Evolutionary conservation across 1,140 invertebrate genomes (phyloP).

Genomic region (Calliphora vicina): DNA sequence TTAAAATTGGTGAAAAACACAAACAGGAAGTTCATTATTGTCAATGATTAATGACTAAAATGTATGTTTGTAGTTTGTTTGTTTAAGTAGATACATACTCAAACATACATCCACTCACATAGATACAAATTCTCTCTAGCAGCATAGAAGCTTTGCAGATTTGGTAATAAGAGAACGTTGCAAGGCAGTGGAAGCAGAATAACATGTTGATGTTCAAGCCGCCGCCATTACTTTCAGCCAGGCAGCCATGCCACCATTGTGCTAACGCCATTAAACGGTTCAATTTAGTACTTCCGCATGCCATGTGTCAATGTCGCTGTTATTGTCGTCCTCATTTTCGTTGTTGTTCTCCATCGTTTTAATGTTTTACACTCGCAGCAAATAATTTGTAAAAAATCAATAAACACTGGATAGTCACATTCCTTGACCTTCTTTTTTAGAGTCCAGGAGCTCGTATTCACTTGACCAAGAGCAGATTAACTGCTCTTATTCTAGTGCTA

Average conservation of each 20-base stretch:
- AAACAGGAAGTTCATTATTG: conserved; percentile 61
- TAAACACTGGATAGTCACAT: no score
- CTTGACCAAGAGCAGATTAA: no score
- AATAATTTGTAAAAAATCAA: background rate
- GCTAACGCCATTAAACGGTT: conserved; percentile 32
- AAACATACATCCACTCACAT: background rate
- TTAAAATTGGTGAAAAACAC: conserved; percentile 42
- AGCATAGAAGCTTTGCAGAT: background rate
- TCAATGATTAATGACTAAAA: conserved; percentile 59
- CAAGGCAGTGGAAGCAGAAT: background rate
- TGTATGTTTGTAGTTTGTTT: background rate
- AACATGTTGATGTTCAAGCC: conserved; percentile 20
- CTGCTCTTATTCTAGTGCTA: no score
- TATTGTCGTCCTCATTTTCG: conserved; percentile 9
- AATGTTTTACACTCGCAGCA: background rate
- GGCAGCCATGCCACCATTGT: conserved; percentile 1
- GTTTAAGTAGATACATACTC: background rate
- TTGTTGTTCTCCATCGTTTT: background rate
- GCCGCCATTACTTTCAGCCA: conserved; percentile 12
- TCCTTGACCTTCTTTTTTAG: no score
- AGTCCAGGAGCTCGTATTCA: no score
- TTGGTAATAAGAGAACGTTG: background rate
- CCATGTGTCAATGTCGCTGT: conserved; percentile 28
- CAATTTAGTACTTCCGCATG: conserved; percentile 34
- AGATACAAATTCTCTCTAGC: background rate